phyloP scores from a whole-genome alignment of 2,797 vertebrate species.

The Smutsia gigantea region DNA sequence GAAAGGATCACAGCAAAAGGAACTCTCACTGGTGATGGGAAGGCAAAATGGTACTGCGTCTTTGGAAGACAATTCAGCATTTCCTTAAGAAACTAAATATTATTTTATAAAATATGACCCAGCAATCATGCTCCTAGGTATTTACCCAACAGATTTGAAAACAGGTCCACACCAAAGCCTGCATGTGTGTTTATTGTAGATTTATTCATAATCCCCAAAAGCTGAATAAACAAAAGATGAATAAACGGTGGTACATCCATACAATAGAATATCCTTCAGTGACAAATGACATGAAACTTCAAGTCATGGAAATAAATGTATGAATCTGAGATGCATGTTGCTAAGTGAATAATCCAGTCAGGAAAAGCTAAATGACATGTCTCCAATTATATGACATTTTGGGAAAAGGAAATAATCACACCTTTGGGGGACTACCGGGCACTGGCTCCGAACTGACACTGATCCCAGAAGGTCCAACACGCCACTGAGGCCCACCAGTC shows the following conservation, averaged over 20 bases:
- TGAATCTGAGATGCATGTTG: background rate
- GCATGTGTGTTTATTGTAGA: background rate
- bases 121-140: background rate
- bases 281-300: background rate
- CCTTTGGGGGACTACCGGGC: background rate
- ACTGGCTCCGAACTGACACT: background rate
- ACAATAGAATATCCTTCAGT: background rate
- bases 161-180: background rate
- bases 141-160: background rate
- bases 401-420: background rate
- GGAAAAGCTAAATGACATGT: background rate
- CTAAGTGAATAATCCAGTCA: background rate
- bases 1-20: background rate
- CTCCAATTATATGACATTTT: background rate
- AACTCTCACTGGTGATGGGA: background rate
- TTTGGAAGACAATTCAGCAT: background rate
- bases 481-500: background rate
- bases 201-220: background rate
- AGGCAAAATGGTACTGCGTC: background rate
- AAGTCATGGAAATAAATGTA: background rate
- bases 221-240: background rate
- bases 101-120: background rate
- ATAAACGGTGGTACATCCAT: background rate
- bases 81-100: background rate
- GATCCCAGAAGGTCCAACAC: background rate